Evolutionary conservation across 2,113 vertebrate species (phyloP), one percentile per base, ranked within the genome.

Genomic region (Corythaeola cristata): DNA sequence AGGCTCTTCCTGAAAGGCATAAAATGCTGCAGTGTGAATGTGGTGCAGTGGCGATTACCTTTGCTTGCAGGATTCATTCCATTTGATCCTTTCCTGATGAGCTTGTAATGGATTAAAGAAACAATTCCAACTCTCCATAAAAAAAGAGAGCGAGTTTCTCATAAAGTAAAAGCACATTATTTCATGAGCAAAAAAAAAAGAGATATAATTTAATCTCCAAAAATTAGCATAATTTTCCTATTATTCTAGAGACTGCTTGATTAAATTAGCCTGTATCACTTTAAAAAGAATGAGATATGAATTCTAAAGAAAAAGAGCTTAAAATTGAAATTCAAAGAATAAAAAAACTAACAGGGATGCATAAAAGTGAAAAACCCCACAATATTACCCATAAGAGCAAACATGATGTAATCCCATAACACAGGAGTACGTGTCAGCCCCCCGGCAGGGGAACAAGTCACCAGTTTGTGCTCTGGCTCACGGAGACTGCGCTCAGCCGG

Each of bases 211-310:
- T 93, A 73, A 93, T 97, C 78, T 83, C 60, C 58, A 49, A 58
- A 92, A 94, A 96, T 95, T 92, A 94, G 91, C 96, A 95, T 95
- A 97, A 95, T 41, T 95, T 88, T 37, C 75, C 89, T 94, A 85
- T 94, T 94, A 93, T 96, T 97, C 73, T 37, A 59, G 39, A 95
- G 68, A 22, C 82, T 30, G 66, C 82, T 85, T 96, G 91, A 97
- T 95, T 95, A 90, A 96, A 96, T 96, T 95, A 96, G 94, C 53
- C 45, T 63, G 13, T 21, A 77, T 88, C 30, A 11, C 80, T 96
- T 94, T 72, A 89, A 95, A 93, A 76, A 59, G 82, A 92, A 90
- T n/a, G 72, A 85, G 83, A 58, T 6, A 53, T 14, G 92, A 91
- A 91, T 91, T 47, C 84, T n/a, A 83, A 95, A 72, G 76, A 13